Base-by-base conservation (phyloP, 2,888 invertebrate genomes). In the Tachina lurida region DNA sequence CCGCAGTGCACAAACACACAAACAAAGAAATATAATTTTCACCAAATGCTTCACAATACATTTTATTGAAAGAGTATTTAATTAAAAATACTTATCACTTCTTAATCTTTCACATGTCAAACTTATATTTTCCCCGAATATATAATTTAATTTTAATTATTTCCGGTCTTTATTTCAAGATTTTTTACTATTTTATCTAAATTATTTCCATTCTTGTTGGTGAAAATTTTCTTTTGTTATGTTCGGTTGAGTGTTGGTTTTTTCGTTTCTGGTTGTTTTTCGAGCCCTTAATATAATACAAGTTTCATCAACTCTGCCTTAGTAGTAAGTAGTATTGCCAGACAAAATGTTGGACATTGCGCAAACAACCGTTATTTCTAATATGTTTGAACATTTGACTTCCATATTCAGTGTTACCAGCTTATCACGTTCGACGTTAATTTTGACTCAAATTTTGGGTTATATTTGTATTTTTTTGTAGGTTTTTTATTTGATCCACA, bases 1-100 rank as follows among this genome's bases (percentile, higher is more conserved):
- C 60, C 54, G 19, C 81, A 70, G 67, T 60, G 65, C 19, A 56
- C 56, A 47, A 19, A 79, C 47, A 70, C 78, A 67, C 12, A 74
- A 67, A 73, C 41, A 5, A n/a, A 19, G 39, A 62, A 19, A 49
- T 41, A 52, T n/a, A 17, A n/a, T 52, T 56, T 73, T 56, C 17
- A 19, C 10, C 12, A 22, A 54, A 47, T n/a, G 4, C 1, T 17
- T n/a, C 58, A 45, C 22, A n/a, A 39, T 49, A 47, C 43, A 7
- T 31, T 31, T 31, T 31, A 31, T 31, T 31, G 31, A 31, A 22
- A 4, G 31, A 31, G 31, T 31, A 31, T 31, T 31, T 31, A 31
- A 31, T 31, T 7, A 31, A 31, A 31, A 31, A 31, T 7, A 31
- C 31, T 31, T 31, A 31, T 31, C 31, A 31, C 31, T 31, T 31